phyloP scores from a whole-genome alignment of 2,888 invertebrate genomes.

The Priapulus caudatus region DNA sequence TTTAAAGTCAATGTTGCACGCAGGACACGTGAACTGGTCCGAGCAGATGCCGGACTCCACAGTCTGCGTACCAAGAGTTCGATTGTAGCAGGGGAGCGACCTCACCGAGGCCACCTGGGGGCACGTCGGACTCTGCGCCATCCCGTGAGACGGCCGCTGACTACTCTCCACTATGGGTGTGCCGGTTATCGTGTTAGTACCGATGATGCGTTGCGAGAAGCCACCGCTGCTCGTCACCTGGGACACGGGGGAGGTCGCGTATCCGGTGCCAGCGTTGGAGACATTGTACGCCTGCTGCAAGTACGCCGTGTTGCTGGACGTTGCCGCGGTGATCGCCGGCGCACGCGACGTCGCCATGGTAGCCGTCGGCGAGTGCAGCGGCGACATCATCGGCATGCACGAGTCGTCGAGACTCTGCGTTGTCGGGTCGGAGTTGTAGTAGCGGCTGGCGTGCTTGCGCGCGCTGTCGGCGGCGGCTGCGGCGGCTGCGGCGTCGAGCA shows the following conservation, averaged over 20 bases:
- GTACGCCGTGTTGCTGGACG: background rate
- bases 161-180: no score
- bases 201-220: no score
- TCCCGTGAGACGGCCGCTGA: no score
- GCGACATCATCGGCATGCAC: no score
- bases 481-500: no score
- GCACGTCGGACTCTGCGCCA: no score
- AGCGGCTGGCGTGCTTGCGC: background rate
- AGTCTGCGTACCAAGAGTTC: no score
- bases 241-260: no score
- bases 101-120: no score
- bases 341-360: background rate
- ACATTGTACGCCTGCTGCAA: background rate
- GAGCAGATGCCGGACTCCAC: background rate
- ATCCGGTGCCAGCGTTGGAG: background rate
- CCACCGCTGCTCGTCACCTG: background rate
- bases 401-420: background rate
- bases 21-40: background rate
- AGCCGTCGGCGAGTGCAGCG: background rate
- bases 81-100: no score
- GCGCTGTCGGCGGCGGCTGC: background rate
- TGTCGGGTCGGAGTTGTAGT: no score
- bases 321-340: background rate
- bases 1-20: conserved; percentile 1
- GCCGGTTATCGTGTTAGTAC: no score